Evolutionary conservation across 1,140 invertebrate species (phyloP).

Genomic region (Drosophila sp.): DNA sequence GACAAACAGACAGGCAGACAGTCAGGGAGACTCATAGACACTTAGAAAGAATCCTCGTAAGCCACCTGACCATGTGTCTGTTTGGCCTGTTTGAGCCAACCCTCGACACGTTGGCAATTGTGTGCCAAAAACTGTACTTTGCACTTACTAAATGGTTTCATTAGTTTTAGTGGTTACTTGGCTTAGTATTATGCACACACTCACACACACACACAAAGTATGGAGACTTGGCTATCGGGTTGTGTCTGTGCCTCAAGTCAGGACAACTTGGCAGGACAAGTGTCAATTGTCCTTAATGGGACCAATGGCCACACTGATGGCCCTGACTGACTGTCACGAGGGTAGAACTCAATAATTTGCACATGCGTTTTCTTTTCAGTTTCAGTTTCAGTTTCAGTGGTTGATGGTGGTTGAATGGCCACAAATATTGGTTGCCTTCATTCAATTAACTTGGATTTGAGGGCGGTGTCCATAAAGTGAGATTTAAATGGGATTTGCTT

Average conservation of each 20-base stretch:
- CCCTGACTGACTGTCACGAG: conserved; percentile 21
- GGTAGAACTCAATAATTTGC: conserved; percentile 59
- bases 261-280: conserved; percentile 63
- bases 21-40: background rate
- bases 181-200: too few relatives aligned
- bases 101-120: conserved; percentile 18
- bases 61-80: conserved; percentile 13
- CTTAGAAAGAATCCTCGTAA: conserved; percentile 43
- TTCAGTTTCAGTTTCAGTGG: too few relatives aligned
- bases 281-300: conserved; percentile 66
- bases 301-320: background rate
- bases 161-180: conserved; percentile 79
- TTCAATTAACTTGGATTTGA: conserved; percentile 73
- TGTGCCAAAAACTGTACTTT: conserved; percentile 46
- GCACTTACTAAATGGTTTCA: conserved; percentile 77
- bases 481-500: conserved; percentile 32
- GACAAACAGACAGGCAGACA: background rate
- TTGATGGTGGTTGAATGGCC: conserved; percentile 20
- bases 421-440: conserved; percentile 27
- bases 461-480: conserved; percentile 56
- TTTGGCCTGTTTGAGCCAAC: conserved; percentile 47
- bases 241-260: conserved; percentile 27
- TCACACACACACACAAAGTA: too few relatives aligned
- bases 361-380: conserved; percentile 30
- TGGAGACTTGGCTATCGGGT: background rate